Evolutionary conservation across 2,113 vertebrate genomes (phyloP), one percentile per base, ranked within the genome.

Genomic region (Platycercus adscitus): DNA sequence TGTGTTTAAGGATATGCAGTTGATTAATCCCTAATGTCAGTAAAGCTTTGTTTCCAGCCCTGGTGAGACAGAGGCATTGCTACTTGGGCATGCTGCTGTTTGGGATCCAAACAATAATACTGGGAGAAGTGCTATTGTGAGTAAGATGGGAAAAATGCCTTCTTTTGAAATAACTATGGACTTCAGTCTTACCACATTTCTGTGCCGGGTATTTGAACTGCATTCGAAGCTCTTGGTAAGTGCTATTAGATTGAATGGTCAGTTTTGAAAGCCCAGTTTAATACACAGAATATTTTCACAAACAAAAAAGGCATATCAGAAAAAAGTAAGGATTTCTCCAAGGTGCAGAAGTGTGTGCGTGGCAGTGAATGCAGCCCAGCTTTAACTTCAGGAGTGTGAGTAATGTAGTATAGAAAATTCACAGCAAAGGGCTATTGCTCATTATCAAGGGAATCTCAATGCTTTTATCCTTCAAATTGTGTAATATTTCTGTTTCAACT

Each of bases 131-230:
- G 24, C 31, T 44, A n/a, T 29, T 64, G 31, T 39, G 44, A 55
- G 44, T 26, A 39, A 79, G 76, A 20, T 10, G 2, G 13, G 46
- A 26, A 52, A 82, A 63, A 0, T 0, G 9, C 9, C 4, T 82
- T 52, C 20, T 20, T 4, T 58, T 28, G 5, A 56, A 46, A 16
- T 13, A 25, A 14, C 14, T 29, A 33, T n/a, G 43, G 35, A 12
- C 33, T 72, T 71, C 10, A 55, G 12, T 33, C 28, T 65, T 47
- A 43, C 21, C 2, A 6, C 43, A 28, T 47, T 61, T 65, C 9
- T 37, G 1, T 17, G 52, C 13, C 8, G 39, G 11, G 33, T 64
- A 20, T 61, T 87, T 75, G 41, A 71, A 64, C 12, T 4, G 1
- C 52, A 15, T 33, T 33, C 19, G 66, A 68, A 47, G 47, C 31